phyloP scores from a whole-genome alignment of 2,113 vertebrate species.

The crab-eating macaque (Macaca fascicularis) region DNA sequence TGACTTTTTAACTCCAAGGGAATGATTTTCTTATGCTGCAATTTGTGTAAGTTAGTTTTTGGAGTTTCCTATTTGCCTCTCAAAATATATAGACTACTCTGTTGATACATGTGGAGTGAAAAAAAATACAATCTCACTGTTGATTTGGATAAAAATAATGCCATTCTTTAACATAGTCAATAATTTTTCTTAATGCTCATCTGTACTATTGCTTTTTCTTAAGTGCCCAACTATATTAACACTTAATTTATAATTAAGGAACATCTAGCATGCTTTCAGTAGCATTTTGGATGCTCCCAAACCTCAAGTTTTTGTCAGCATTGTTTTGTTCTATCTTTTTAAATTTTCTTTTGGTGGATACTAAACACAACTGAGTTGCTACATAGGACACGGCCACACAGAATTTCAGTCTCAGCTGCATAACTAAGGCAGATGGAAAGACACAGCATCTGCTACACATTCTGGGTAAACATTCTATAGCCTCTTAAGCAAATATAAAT shows the following conservation, averaged over 20 bases:
- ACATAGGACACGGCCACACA: background rate
- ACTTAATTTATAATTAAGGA: background rate
- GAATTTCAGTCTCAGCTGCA: background rate
- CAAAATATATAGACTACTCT: background rate
- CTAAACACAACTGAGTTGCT: background rate
- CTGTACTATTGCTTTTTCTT: background rate
- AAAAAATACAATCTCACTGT: background rate
- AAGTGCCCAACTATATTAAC: background rate
- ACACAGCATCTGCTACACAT: background rate
- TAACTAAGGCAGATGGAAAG: background rate
- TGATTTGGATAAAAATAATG: background rate
- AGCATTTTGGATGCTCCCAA: background rate
- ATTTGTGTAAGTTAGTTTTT: background rate
- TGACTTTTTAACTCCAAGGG: background rate
- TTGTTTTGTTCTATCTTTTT: background rate
- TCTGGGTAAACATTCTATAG: constrained; percentile 27
- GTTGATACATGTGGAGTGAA: background rate
- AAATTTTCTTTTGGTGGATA: background rate
- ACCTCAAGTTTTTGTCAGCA: background rate
- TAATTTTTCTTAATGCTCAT: background rate
- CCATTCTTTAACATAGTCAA: background rate
- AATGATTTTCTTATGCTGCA: background rate
- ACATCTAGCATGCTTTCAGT: background rate
- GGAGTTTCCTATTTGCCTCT: background rate
- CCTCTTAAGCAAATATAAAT: constrained; percentile 45